Evolutionary conservation across 2,113 vertebrate species (phyloP).

Genomic region (Hippoglossus stenolepis): DNA sequence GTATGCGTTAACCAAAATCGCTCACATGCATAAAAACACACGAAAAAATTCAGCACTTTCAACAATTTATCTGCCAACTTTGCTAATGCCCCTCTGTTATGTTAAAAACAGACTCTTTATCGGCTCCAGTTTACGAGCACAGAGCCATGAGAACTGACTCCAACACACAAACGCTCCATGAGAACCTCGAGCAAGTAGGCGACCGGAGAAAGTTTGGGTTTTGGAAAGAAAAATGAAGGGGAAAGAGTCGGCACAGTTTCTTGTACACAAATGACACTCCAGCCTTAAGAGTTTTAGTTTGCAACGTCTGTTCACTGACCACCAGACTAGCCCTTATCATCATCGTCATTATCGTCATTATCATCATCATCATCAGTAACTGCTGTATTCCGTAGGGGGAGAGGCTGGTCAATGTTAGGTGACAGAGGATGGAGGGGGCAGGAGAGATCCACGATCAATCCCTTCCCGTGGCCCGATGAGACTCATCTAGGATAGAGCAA

Average conservation of each 20-base stretch:
- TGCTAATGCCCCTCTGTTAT: conserved; percentile 68
- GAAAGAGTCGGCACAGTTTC: not conserved
- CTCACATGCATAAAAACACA: conserved; percentile 33
- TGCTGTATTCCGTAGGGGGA: conserved; percentile 44
- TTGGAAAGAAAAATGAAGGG: not conserved
- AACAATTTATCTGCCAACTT: conserved; percentile 74
- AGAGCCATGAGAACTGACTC: conserved; percentile 68
- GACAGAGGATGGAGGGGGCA: conserved; percentile 59
- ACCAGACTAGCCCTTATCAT: conserved; percentile 52
- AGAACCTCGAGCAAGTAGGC: conserved; percentile 47
- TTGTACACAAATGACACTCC: conserved; percentile 5
- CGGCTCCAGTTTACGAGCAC: conserved; percentile 62
- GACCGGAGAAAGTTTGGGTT: conserved; percentile 16
- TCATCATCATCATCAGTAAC: conserved; percentile 69
- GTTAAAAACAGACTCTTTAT: conserved; percentile 77
- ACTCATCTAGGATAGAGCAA: conserved; percentile 65
- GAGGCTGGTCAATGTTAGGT: conserved; percentile 68
- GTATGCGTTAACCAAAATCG: conserved; percentile 51
- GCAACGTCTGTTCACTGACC: conserved; percentile 47
- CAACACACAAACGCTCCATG: conserved; percentile 53
- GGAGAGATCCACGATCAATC: conserved; percentile 70
- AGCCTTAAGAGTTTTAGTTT: conserved; percentile 28
- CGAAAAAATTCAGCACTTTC: conserved; percentile 54
- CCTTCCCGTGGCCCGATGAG: conserved; percentile 61
- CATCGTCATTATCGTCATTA: conserved; percentile 58